These are phyloP conservation scores for Cervus canadensis DNA, from an alignment of 2,113 vertebrate genomes.

Conservation along the genomic window DNA sequence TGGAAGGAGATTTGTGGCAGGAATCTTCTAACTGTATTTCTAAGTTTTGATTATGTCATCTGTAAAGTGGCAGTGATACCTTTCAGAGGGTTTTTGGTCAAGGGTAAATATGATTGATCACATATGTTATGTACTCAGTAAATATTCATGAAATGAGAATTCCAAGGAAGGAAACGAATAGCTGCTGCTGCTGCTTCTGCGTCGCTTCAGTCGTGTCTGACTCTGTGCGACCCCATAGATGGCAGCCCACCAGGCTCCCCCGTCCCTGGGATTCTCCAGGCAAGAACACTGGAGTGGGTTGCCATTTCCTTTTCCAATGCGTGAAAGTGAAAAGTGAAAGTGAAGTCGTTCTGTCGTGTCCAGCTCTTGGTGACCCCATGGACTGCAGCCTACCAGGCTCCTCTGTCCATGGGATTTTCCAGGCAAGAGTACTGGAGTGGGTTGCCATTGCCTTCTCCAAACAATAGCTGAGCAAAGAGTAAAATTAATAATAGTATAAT, in stretches of 20 bases:
- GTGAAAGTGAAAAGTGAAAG: not conserved
- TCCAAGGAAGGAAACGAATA: not conserved
- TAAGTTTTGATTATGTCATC: not conserved
- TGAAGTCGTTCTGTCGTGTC: not conserved
- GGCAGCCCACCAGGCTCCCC: not conserved
- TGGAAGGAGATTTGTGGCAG: not conserved
- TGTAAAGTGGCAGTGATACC: not conserved
- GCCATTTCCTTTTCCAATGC: not conserved
- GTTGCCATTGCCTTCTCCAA: not conserved
- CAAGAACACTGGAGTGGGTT: not conserved
- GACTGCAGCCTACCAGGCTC: not conserved
- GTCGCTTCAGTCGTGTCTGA: not conserved
- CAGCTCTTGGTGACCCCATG: accelerated
- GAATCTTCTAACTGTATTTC: not conserved
- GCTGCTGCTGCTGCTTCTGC: not conserved
- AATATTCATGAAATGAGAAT: not conserved
- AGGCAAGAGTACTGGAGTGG: not conserved
- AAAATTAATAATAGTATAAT: not conserved
- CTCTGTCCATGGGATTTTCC: not conserved
- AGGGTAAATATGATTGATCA: not conserved
- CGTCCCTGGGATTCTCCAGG: not conserved
- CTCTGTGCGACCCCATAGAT: not conserved
- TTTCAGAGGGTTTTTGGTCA: not conserved
- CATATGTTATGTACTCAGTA: not conserved
- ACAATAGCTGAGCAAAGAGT: not conserved